Percentiles rank a stretch among this genome's conserved stretches.
phyloP scores from a whole-genome alignment of 2,113 vertebrate genomes.

The Halichoerus grypus region DNA sequence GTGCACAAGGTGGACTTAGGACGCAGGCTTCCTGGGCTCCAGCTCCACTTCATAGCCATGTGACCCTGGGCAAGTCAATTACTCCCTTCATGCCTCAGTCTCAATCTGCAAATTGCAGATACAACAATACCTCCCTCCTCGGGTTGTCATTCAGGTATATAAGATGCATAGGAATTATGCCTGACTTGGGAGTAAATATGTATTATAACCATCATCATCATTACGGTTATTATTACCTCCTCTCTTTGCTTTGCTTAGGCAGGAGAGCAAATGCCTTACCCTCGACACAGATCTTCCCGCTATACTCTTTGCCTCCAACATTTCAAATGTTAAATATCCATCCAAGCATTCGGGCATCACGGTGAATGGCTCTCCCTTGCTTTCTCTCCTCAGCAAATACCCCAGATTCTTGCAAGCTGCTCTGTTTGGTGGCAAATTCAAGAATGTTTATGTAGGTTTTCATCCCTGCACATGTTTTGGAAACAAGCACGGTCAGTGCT shows the following conservation, averaged over 20 bases:
- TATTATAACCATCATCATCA: not conserved
- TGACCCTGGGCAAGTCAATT: not conserved
- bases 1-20: too few species aligned
- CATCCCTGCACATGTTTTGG: constrained; percentile 67
- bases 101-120: not conserved
- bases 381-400: constrained; percentile 14
- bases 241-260: not conserved
- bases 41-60: not conserved
- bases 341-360: not conserved
- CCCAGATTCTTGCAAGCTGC: constrained; percentile 57
- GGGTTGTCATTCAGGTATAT: not conserved
- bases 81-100: not conserved
- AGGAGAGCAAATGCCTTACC: not conserved
- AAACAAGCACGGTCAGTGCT: constrained; percentile 59
- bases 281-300: not conserved
- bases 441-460: constrained; percentile 75
- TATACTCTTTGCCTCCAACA: not conserved
- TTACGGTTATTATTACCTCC: not conserved
- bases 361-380: not conserved
- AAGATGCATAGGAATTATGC: not conserved
- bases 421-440: constrained; percentile 48
- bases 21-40: not conserved
- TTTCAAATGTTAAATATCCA: not conserved
- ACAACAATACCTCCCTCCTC: not conserved
- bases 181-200: not conserved